Evolutionary conservation across 2,797 vertebrate species (phyloP), one percentile per base, ranked within the genome.

Genomic region (Microctenopoma steveboyesi): DNA sequence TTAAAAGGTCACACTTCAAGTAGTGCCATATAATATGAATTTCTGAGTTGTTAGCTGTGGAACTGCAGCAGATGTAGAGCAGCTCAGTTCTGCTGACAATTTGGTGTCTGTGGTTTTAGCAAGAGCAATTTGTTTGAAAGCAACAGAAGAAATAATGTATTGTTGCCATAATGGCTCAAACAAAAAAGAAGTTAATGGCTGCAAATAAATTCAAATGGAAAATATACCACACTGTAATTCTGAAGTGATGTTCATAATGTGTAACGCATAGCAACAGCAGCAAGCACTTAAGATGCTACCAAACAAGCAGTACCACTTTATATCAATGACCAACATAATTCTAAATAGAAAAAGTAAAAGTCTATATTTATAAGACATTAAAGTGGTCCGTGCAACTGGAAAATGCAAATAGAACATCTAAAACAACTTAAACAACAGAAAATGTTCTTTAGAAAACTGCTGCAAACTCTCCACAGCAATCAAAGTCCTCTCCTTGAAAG

Each of bases 401-500:
- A 5, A 67, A 71, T 27, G 54, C 22, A 68, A 79, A 65, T 35
- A 7, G 10, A 18, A 60, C 46, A 56, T 62, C 53, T 73, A 25
- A 71, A 33, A 82, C 28, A 72, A 52, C 35, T 30, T 8, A 18
- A 18, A 18, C 18, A 18, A 18, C 18, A 18, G 18, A 79, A 78
- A 51, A 62, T 16, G 3, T 77, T 78, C 56, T 69, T 58, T 47
- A 67, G 49, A 35, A 30, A 72, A 30, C 51, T 9, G 6, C 48
- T 37, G 67, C 56, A 0, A 3, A 0, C 72, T 61, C 73, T 76
- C 30, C 33, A 18, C 55, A 2, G 79, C 75, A 89, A 87, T 87
- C 84, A 87, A 66, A 78, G 60, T 62, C 79, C 67, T 63, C 78
- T 60, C 64, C 37, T 70, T 35, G 42, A 82, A 43, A 69, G 60